Conservation (phyloP, 2,113 vertebrate genomes). For the Petaurus breviceps region DNA sequence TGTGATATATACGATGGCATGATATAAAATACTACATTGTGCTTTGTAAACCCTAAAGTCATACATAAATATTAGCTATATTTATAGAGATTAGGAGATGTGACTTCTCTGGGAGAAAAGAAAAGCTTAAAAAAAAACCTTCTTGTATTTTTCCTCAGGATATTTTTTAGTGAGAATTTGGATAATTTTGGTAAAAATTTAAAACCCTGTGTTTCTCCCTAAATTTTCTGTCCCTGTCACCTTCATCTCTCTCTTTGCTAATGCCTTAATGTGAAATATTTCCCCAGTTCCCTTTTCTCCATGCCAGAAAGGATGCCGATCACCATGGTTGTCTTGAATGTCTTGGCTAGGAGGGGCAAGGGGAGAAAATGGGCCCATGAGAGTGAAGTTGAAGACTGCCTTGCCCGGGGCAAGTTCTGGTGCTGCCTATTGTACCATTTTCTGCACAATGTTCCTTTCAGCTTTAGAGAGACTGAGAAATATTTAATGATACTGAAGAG, state of each 20-base stretch:
- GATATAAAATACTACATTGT: not conserved
- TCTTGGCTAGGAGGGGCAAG: not conserved
- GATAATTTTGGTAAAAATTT: conserved; percentile 22
- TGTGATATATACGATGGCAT: not conserved
- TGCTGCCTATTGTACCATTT: not conserved
- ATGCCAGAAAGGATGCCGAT: not conserved
- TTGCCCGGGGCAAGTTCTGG: not conserved
- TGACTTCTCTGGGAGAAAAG: not conserved
- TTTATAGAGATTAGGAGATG: not conserved
- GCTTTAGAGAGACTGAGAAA: conserved; percentile 52
- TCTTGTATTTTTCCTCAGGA: not conserved
- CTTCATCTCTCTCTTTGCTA: not conserved
- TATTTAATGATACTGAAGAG: conserved; percentile 63
- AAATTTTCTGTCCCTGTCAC: not conserved
- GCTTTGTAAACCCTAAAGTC: not conserved
- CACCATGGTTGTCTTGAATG: not conserved
- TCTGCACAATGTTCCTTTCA: not conserved
- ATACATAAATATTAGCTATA: conserved; percentile 4
- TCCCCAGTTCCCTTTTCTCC: not conserved
- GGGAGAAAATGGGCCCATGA: not conserved
- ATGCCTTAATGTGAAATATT: conserved; percentile 18
- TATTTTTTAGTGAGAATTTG: not conserved
- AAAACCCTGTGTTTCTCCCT: not conserved
- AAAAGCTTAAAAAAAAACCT: not conserved
- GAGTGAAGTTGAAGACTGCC: not conserved